Evolutionary conservation across 2,888 invertebrate species (phyloP).

Genomic region (Gastrophysa polygoni): DNA sequence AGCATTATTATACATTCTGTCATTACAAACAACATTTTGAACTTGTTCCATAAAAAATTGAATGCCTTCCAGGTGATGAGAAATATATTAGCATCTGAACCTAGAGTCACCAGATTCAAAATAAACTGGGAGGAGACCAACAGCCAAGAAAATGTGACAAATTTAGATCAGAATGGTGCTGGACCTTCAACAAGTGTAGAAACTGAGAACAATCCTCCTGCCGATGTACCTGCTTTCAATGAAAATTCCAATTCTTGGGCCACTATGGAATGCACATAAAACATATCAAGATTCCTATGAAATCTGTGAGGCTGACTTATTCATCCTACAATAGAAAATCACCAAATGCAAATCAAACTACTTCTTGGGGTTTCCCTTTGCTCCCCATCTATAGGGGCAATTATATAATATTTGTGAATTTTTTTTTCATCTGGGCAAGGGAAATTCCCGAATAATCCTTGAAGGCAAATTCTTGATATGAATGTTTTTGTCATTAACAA

Average conservation of each 20-base stretch:
- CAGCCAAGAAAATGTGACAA: conserved; percentile 59
- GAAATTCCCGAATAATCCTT: too few relatives aligned
- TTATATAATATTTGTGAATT: too few relatives aligned
- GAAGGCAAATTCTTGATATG: too few relatives aligned
- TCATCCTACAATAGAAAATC: background rate
- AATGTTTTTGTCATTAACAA: too few relatives aligned
- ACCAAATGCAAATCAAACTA: background rate
- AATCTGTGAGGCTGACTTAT: too few relatives aligned
- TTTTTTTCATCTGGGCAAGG: too few relatives aligned
- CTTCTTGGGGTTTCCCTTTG: too few relatives aligned
- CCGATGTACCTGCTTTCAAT: conserved; percentile 60
- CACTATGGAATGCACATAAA: conserved; percentile 65
- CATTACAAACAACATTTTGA: too few relatives aligned
- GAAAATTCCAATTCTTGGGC: conserved; percentile 70
- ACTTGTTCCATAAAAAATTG: too few relatives aligned
- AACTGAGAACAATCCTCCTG: conserved; percentile 47
- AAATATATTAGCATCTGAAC: conserved; percentile 87
- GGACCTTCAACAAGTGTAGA: conserved; percentile 57
- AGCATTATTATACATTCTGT: too few relatives aligned
- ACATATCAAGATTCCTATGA: background rate
- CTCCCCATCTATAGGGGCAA: too few relatives aligned
- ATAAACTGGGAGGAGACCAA: conserved; percentile 91
- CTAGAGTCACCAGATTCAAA: conserved; percentile 94
- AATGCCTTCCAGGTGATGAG: conserved; percentile 63
- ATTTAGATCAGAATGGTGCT: conserved; percentile 60